phyloP scores from a whole-genome alignment of 2,113 vertebrate genomes.

The Mus pahari region DNA sequence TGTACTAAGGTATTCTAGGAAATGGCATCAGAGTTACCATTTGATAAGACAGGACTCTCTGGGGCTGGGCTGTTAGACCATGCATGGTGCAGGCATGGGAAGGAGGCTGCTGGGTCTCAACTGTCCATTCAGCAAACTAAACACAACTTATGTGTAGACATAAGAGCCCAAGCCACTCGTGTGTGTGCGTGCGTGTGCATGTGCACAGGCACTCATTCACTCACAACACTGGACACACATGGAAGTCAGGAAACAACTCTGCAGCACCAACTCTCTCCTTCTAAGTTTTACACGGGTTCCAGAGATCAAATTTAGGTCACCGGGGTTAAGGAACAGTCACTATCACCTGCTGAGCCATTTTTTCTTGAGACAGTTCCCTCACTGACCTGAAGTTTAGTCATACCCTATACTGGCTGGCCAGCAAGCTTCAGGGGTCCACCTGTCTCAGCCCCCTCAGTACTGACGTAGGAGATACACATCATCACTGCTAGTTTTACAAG shows the following conservation, averaged over 20 bases:
- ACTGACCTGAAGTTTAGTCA: neutral
- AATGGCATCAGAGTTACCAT: conserved; percentile 12
- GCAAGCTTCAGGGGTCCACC: neutral
- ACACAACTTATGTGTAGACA: neutral
- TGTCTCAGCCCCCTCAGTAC: neutral
- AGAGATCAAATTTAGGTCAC: neutral
- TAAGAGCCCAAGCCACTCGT: neutral
- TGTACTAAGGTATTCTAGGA: conserved; percentile 17
- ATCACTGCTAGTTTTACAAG: neutral
- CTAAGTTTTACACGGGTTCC: neutral
- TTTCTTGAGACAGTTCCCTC: neutral
- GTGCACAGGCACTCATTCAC: neutral
- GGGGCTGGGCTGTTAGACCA: neutral
- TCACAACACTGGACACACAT: neutral
- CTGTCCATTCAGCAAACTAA: neutral
- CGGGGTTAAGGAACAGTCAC: neutral
- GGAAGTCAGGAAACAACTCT: neutral
- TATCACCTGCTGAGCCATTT: neutral
- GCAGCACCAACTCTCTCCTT: neutral
- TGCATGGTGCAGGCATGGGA: neutral
- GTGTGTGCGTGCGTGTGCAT: too few relatives aligned
- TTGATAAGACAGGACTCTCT: neutral
- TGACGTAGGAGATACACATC: neutral
- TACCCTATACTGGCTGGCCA: neutral
- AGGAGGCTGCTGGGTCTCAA: neutral